phyloP scores from a whole-genome alignment of 2,797 vertebrate species.

The Petrocephalus sullivani region DNA sequence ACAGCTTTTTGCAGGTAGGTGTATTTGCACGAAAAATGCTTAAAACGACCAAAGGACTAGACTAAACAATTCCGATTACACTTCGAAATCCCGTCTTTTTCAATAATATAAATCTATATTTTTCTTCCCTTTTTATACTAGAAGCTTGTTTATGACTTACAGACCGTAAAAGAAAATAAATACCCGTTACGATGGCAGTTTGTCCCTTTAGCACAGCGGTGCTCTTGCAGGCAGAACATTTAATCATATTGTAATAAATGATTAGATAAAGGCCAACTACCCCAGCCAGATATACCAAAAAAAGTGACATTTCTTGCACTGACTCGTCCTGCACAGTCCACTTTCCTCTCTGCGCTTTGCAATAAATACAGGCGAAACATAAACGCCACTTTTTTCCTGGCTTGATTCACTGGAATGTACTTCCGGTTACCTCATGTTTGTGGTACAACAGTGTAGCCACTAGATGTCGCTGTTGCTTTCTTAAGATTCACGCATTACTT shows the following conservation, averaged over 20 bases:
- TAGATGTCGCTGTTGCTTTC: background rate
- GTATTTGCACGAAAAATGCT: background rate
- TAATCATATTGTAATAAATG: slow-evolving; percentile 55
- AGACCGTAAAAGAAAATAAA: slow-evolving; percentile 29
- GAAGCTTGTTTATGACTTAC: background rate
- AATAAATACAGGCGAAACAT: background rate
- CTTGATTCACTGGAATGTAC: background rate
- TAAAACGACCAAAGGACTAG: background rate
- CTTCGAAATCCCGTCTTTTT: background rate
- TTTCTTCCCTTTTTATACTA: background rate
- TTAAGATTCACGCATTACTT: background rate
- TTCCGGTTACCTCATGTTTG: background rate
- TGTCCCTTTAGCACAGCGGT: slow-evolving; percentile 59
- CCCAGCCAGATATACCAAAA: slow-evolving; percentile 6
- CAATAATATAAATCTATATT: background rate
- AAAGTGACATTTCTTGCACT: background rate
- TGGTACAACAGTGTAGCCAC: background rate
- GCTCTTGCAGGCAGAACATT: slow-evolving; percentile 59
- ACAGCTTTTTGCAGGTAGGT: background rate
- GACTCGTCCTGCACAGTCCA: background rate
- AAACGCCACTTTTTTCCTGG: background rate
- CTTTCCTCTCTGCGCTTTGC: background rate
- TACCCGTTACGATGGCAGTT: slow-evolving; percentile 74
- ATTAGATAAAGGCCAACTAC: slow-evolving; percentile 49
- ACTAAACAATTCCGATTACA: background rate